Evolutionary conservation across 2,797 vertebrate species (phyloP), one percentile per base, ranked within the genome.

Genomic region (Leptodactylus fallax): DNA sequence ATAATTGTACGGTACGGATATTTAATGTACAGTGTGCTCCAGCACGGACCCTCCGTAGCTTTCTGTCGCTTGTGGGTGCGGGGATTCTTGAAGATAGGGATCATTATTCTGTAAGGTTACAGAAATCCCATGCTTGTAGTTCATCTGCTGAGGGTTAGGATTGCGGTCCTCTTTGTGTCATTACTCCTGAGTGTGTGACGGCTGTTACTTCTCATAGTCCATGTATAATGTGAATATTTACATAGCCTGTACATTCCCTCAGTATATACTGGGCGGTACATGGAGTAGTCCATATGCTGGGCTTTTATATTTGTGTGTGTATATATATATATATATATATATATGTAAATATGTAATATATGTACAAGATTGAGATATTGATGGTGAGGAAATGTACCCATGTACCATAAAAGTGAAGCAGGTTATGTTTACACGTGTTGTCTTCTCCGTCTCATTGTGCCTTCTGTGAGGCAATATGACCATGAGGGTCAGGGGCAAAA

Each of bases 261-360:
- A 21, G 8, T 58, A 79, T 45, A 21, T 78, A 25, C 23, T 79
- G n/a, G 16, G 56, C 77, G 51, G 23, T 63, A 81, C 36, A 11
- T 63, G 21, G 60, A 61, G 19, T 61, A 4, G 60, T 83, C 27
- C 49, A 21, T 83, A 19, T 10, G 17, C 5, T 19, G 79, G 79
- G 10, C 79, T 80, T 21, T 4, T 36, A 25, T 23, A 13, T n/a
- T n/a, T n/a, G n/a, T n/a, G 58, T 65, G 0, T 55, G 49, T 55
- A 0, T 55, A 19, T 55, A 13, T 53, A 4, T 36, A 8, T 13
- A 13, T 25, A n/a, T 19, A 56, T 83, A 72, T 58, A 25, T 67
- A 82, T 83, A 55, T 83, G 65, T 71, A 83, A 55, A 74, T 83
- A 83, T 84, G 82, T 74, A 84, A 58, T 16, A 72, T 84, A 84